Conservation (phyloP, 2,113 vertebrate genomes). For the Bambusicola thoracicus region DNA sequence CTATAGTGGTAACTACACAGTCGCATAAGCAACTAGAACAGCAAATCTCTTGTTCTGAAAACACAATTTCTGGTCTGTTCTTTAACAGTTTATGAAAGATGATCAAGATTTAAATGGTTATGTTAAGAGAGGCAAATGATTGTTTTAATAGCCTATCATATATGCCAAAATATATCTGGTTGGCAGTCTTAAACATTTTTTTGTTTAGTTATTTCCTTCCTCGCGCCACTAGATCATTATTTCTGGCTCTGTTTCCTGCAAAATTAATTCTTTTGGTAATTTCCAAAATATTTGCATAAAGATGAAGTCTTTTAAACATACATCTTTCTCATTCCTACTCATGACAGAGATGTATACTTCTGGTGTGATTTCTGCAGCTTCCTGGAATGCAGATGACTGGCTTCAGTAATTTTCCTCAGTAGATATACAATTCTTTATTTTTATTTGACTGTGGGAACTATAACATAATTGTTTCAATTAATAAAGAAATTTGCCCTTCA, state of each 20-base stretch:
- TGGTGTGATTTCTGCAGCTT: not conserved
- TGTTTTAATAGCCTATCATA: not conserved
- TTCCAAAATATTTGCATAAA: not conserved
- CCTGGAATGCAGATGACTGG: not conserved
- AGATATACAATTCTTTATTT: not conserved
- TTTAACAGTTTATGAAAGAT: not conserved
- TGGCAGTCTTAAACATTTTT: not conserved
- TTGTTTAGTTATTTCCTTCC: not conserved
- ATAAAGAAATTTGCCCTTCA: not conserved
- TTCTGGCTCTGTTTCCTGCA: not conserved
- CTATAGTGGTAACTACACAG: rapidly evolving
- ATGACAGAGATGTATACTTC: not conserved
- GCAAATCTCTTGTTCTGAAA: not conserved
- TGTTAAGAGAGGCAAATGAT: rapidly evolving
- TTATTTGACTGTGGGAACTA: not conserved
- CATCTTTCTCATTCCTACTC: not conserved
- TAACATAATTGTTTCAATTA: not conserved
- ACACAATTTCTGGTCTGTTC: not conserved
- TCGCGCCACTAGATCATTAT: not conserved
- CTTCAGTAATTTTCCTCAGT: not conserved
- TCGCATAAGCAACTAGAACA: not conserved
- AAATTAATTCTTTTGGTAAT: not conserved
- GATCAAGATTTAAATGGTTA: not conserved
- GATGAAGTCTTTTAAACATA: not conserved
- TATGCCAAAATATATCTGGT: not conserved